Conservation (phyloP, 1,140 invertebrate genomes). For the Thalassaphorura encarpata region DNA sequence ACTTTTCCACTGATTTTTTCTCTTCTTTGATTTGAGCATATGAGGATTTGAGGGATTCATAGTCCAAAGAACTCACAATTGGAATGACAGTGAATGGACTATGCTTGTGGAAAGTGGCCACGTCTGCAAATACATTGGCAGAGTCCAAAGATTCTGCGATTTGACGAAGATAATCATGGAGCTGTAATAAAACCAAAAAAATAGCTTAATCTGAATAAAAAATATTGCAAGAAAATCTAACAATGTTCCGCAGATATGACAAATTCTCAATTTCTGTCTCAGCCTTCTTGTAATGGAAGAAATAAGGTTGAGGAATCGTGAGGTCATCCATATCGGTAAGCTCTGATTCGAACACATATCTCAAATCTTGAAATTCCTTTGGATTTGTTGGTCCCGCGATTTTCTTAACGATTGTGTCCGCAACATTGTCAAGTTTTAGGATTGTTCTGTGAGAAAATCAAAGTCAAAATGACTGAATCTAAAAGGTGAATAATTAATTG, state of each 20-base stretch:
- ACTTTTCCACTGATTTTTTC: slow-evolving; percentile 19
- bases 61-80: slow-evolving; percentile 18
- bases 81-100: slow-evolving; percentile 23
- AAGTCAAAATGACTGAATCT: too few relatives aligned
- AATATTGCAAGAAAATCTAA: too few relatives aligned
- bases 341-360: slow-evolving; percentile 20
- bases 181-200: too few relatives aligned
- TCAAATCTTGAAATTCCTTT: slow-evolving; percentile 14
- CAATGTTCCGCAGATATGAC: slow-evolving; percentile 8
- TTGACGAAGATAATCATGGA: slow-evolving; percentile 18
- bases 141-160: slow-evolving; percentile 16
- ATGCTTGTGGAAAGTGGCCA: slow-evolving; percentile 23
- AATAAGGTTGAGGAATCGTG: slow-evolving; percentile 21
- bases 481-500: too few relatives aligned
- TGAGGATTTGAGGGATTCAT: slow-evolving; percentile 22
- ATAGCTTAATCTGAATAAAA: too few relatives aligned
- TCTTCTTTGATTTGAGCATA: slow-evolving; percentile 17
- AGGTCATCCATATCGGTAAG: slow-evolving; percentile 18
- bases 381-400: slow-evolving; percentile 20
- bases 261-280: slow-evolving; percentile 8
- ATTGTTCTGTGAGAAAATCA: slow-evolving; percentile 7
- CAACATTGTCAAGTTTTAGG: slow-evolving; percentile 3
- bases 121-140: slow-evolving; percentile 16
- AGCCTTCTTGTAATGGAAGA: slow-evolving; percentile 23
- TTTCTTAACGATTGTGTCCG: slow-evolving; percentile 10